These are phyloP conservation scores for Triplophysa dalaica DNA, from an alignment of 2,113 vertebrate genomes.

Conservation along the genomic window DNA sequence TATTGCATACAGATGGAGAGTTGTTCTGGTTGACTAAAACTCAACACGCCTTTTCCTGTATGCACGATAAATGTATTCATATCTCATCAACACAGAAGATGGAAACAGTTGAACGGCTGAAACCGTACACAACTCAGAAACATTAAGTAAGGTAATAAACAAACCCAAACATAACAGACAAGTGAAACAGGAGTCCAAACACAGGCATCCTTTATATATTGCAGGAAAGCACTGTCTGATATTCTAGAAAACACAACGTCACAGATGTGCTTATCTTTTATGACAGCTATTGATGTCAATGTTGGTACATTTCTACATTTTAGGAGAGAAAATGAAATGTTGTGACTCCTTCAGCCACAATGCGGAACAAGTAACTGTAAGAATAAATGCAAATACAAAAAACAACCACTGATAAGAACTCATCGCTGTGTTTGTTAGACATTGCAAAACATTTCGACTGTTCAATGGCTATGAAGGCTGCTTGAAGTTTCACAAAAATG, in stretches of 20 bases:
- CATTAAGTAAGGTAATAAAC: not conserved
- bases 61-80: not conserved
- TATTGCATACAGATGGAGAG: conserved; percentile 47
- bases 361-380: too few relatives aligned
- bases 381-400: too few relatives aligned
- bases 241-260: not conserved
- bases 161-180: not conserved
- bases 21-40: conserved; percentile 22
- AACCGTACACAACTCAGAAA: not conserved
- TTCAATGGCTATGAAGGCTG: not conserved
- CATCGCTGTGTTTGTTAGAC: too few relatives aligned
- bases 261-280: not conserved
- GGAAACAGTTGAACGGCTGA: conserved; percentile 2
- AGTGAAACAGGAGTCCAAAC: not conserved
- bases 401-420: too few relatives aligned
- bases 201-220: not conserved
- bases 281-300: not conserved
- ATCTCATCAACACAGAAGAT: conserved; percentile 32
- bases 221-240: too few relatives aligned
- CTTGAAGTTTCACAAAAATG: conserved; percentile 18
- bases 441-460: too few relatives aligned
- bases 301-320: too few relatives aligned
- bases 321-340: too few relatives aligned
- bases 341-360: too few relatives aligned
- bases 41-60: conserved; percentile 19